Percentiles rank a stretch among this genome's conserved stretches.
Evolutionary conservation across 2,797 vertebrate genomes (phyloP).

Genomic region (Phoebastria nigripes): DNA sequence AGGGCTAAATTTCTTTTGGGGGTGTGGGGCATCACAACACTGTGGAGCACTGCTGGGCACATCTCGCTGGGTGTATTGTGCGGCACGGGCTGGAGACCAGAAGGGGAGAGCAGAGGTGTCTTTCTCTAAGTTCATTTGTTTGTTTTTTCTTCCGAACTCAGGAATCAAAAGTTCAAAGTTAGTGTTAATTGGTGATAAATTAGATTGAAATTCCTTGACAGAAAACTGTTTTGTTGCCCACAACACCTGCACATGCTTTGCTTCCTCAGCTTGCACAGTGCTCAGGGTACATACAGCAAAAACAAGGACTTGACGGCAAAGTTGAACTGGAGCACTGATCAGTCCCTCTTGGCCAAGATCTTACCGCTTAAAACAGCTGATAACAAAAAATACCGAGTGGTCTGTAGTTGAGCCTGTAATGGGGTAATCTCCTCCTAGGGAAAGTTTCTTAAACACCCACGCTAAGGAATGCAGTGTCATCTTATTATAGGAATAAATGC

Average conservation of each 20-base stretch:
- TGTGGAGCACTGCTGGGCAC: neutral
- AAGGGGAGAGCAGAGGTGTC: neutral
- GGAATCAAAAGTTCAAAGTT: neutral
- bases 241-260: neutral
- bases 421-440: neutral
- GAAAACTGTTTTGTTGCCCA: neutral
- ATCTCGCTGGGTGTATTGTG: fast-evolving
- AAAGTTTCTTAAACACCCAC: constrained; percentile 13
- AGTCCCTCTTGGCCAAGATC: neutral
- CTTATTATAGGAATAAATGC: constrained; percentile 56
- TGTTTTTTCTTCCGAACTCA: neutral
- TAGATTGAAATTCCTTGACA: neutral
- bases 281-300: neutral
- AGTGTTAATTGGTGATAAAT: neutral
- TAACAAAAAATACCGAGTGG: neutral
- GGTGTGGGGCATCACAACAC: neutral
- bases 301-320: neutral
- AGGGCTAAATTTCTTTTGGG: neutral
- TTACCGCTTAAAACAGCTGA: neutral
- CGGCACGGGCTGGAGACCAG: neutral
- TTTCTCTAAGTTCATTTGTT: neutral
- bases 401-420: neutral
- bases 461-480: constrained; percentile 35
- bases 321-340: neutral
- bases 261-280: neutral